Evolutionary conservation across 2,888 invertebrate species (phyloP), one percentile per base, ranked within the genome.

Genomic region (Allygus modestus): DNA sequence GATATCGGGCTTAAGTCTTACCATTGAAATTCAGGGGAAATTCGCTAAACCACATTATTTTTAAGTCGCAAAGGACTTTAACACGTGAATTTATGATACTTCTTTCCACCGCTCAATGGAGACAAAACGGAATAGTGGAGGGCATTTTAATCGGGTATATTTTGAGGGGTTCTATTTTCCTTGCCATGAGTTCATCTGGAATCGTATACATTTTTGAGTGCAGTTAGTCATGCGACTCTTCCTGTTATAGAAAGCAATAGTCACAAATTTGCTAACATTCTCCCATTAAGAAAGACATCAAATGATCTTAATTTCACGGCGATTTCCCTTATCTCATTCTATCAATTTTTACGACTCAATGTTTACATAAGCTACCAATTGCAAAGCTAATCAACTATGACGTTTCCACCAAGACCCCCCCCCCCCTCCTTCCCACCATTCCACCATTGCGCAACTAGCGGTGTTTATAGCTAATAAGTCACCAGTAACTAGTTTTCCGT

Each of bases 381-480:
- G n/a, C 54, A 79, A n/a, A 51, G 79, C 54, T 79, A 28, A 79
- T 51, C 23, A 79, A 79, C 31, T 9, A 46, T 20, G 41, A 41
- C 37, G 41, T 28, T 33, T 69, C 26, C 2, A 17, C 54, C 37
- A n/a, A n/a, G n/a, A n/a, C n/a, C 37, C 37, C 37, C 11, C 37
- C 11, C 37, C 37, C 51, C 51, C 51, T 51, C 20, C 58, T 1
- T 12, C 11, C 46, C 46, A 17, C 46, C 7, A 17, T 46, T 46
- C 2, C n/a, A n/a, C n/a, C n/a, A 23, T 58, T 58, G 58, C 20
- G 58, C 58, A 58, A 58, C 61, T 11, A 28, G 4, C 41, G 20
- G 20, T 23, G 71, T 71, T 71, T n/a, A 41, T 5, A 28, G 20
- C 7, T 71, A 71, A 71, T 69, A 71, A 71, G 71, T 41, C 41